These are phyloP conservation scores for Antheraea mylitta DNA, from an alignment of 1,140 invertebrate genomes.

Conservation along the genomic window DNA sequence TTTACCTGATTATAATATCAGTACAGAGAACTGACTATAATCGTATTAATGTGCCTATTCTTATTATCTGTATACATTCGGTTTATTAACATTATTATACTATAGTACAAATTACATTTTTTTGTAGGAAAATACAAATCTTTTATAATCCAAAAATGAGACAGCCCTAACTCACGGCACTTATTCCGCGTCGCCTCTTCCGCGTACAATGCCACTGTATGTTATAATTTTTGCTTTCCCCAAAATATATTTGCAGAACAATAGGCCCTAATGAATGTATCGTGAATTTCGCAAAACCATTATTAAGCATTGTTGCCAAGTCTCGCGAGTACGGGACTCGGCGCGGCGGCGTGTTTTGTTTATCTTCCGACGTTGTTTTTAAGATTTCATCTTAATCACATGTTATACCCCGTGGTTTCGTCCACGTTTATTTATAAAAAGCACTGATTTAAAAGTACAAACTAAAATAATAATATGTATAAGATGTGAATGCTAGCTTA, in stretches of 20 bases:
- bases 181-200: slow-evolving; percentile 62
- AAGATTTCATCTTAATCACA: background rate
- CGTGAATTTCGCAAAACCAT: slow-evolving; percentile 61
- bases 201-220: slow-evolving; percentile 63
- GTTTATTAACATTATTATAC: too few relatives aligned
- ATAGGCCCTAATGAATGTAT: slow-evolving; percentile 75
- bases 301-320: slow-evolving; percentile 71
- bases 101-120: too few relatives aligned
- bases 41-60: too few relatives aligned
- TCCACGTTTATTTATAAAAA: background rate
- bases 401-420: background rate
- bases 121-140: too few relatives aligned
- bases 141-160: background rate
- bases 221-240: slow-evolving; percentile 76
- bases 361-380: background rate
- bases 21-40: too few relatives aligned
- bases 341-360: background rate
- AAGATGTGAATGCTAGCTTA: too few relatives aligned
- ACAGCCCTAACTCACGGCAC: slow-evolving; percentile 62
- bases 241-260: slow-evolving; percentile 69
- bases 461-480: too few relatives aligned
- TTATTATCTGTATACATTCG: too few relatives aligned
- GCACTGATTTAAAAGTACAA: too few relatives aligned
- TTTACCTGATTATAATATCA: too few relatives aligned
- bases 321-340: slow-evolving; percentile 9